A percentile compares a stretch with the other conserved stretches of the same genome.
These are phyloP conservation scores for Siniperca knerii DNA, from an alignment of 2,113 vertebrate genomes.

Conservation along the genomic window DNA sequence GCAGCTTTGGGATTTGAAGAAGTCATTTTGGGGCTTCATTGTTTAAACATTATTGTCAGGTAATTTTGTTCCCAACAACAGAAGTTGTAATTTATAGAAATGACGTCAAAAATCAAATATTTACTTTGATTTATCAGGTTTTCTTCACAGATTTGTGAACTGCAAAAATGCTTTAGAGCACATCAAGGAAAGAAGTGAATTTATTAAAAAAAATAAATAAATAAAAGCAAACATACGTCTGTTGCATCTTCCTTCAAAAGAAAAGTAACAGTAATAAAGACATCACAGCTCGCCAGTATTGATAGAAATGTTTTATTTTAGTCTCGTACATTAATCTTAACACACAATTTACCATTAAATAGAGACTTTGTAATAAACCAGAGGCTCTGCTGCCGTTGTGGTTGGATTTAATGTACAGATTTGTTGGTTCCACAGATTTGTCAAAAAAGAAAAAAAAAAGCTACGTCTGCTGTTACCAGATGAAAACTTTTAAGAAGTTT, in stretches of 20 bases:
- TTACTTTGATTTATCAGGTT: not conserved
- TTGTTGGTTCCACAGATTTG: not conserved
- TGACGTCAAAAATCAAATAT: not conserved
- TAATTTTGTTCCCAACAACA: not conserved
- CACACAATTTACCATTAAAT: conserved; percentile 45
- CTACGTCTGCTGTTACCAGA: no score
- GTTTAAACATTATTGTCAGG: not conserved
- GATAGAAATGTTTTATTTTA: conserved; percentile 73
- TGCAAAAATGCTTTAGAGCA: not conserved
- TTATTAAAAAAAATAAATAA: not conserved
- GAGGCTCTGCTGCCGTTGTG: conserved; percentile 21
- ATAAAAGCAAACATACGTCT: not conserved
- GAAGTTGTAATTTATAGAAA: conserved; percentile 7
- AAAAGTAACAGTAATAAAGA: not conserved
- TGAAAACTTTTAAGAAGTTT: no score
- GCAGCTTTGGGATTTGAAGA: not conserved
- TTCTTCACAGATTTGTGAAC: not conserved
- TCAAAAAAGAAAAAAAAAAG: no score
- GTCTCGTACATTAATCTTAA: conserved; percentile 52
- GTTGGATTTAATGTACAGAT: not conserved
- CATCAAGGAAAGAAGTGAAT: not conserved
- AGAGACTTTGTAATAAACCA: conserved; percentile 8
- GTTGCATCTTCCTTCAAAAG: not conserved
- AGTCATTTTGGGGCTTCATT: not conserved
- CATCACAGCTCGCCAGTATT: rapidly evolving